These are phyloP conservation scores for Scarus forsteni DNA, from an alignment of 2,797 vertebrate species.

Conservation along the genomic window DNA sequence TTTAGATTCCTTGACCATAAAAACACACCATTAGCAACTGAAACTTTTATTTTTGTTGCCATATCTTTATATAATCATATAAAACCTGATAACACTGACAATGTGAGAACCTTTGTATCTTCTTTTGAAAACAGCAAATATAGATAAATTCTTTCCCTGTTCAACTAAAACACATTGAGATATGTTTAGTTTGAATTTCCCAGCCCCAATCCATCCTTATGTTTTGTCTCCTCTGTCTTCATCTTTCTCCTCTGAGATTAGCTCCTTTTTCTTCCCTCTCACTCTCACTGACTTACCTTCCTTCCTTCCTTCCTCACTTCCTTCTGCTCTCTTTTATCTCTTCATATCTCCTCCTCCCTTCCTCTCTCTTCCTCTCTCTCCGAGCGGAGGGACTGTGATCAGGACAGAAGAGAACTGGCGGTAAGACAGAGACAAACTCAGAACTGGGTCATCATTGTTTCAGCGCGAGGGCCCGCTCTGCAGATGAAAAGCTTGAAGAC, in stretches of 20 bases:
- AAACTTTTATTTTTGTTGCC: no score
- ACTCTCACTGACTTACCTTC: constrained; percentile 52
- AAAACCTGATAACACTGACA: no score
- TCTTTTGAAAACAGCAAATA: no score
- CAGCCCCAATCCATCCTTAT: constrained; percentile 44
- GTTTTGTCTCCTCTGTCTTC: constrained; percentile 65
- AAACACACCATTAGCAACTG: no score
- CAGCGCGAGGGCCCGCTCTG: constrained; percentile 73
- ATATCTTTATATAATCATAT: no score
- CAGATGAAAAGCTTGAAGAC: constrained; percentile 80
- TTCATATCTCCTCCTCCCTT: constrained; percentile 35
- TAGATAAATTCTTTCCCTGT: no score
- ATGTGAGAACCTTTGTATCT: no score
- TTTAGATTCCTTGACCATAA: no score
- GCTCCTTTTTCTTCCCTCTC: constrained; percentile 45
- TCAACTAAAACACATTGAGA: no score
- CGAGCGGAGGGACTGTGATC: constrained; percentile 79
- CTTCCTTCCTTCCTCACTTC: constrained; percentile 48
- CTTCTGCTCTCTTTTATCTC: constrained; percentile 58
- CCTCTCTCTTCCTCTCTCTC: background rate
- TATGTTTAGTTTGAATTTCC: no score
- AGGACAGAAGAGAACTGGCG: constrained; percentile 81
- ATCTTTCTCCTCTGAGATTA: constrained; percentile 62
- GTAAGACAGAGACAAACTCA: constrained; percentile 78
- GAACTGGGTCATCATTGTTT: constrained; percentile 85